These are phyloP conservation scores for Hetaerina titia DNA, from an alignment of 2,888 invertebrate species.

Conservation along the genomic window DNA sequence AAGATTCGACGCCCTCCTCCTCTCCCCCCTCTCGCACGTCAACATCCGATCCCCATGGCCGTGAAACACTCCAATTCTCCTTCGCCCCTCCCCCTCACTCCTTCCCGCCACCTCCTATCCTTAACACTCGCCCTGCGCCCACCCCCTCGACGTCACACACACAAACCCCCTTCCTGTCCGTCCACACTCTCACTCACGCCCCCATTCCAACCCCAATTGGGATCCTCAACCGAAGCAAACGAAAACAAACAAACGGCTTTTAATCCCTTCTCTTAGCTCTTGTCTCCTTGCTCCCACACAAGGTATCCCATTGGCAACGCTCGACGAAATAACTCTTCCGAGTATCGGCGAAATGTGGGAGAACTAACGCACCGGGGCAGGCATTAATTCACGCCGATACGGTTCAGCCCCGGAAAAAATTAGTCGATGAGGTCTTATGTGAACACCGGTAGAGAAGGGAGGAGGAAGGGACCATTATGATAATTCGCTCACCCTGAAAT, in stretches of 20 bases:
- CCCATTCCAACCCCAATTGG: neutral
- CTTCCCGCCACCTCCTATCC: neutral
- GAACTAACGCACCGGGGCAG: neutral
- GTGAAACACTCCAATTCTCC: neutral
- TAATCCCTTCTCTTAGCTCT: neutral
- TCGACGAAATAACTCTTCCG: neutral
- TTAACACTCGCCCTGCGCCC: neutral
- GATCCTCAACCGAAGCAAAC: neutral
- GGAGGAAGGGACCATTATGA: neutral
- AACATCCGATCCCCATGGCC: neutral
- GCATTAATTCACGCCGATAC: neutral
- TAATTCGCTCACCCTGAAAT: neutral
- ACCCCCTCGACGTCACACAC: neutral
- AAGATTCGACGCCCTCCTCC: neutral
- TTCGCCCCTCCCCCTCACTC: neutral
- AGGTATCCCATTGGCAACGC: neutral
- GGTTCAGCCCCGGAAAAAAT: no score
- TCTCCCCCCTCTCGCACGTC: neutral
- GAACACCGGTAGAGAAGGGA: neutral
- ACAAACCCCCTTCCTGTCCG: neutral
- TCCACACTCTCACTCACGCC: neutral
- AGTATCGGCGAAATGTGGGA: neutral
- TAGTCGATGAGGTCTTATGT: neutral
- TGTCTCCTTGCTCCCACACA: neutral
- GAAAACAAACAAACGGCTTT: conserved; percentile 12